Evolutionary conservation across 2,113 vertebrate species (phyloP).

Genomic region (Hemichromis elongatus): DNA sequence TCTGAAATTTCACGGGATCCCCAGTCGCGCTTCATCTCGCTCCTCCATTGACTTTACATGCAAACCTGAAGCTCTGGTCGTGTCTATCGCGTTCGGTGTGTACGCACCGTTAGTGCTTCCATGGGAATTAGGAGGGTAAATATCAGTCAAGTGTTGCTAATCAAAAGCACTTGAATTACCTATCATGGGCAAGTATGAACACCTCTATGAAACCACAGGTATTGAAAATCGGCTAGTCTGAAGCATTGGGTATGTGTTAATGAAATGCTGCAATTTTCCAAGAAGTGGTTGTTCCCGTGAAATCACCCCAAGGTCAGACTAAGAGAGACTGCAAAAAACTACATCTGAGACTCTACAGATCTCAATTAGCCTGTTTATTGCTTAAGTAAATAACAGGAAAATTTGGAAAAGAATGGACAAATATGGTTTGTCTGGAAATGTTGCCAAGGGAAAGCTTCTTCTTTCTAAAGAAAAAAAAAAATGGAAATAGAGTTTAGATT

Average conservation of each 20-base stretch:
- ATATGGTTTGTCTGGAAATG: background rate
- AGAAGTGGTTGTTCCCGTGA: background rate
- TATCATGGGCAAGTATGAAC: background rate
- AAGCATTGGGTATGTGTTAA: background rate
- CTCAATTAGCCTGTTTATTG: background rate
- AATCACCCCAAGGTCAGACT: background rate
- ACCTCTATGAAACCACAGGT: background rate
- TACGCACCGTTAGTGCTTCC: too few relatives aligned
- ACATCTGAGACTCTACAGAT: background rate
- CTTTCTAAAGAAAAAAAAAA: accelerated
- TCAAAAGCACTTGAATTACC: background rate
- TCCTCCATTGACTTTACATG: too few relatives aligned
- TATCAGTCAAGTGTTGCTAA: background rate
- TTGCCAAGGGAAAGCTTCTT: background rate
- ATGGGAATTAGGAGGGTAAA: background rate
- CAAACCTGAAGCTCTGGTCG: too few relatives aligned
- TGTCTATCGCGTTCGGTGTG: too few relatives aligned
- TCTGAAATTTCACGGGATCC: too few relatives aligned
- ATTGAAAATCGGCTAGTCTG: background rate
- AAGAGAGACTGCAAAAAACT: background rate
- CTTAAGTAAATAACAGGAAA: background rate
- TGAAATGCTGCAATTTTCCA: background rate
- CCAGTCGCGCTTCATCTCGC: too few relatives aligned
- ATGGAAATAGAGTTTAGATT: background rate
- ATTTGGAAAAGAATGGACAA: background rate